A percentile compares a stretch with the other conserved stretches of the same genome.
Evolutionary conservation across 2,797 vertebrate species (phyloP).

Genomic region (Vireo griseus): DNA sequence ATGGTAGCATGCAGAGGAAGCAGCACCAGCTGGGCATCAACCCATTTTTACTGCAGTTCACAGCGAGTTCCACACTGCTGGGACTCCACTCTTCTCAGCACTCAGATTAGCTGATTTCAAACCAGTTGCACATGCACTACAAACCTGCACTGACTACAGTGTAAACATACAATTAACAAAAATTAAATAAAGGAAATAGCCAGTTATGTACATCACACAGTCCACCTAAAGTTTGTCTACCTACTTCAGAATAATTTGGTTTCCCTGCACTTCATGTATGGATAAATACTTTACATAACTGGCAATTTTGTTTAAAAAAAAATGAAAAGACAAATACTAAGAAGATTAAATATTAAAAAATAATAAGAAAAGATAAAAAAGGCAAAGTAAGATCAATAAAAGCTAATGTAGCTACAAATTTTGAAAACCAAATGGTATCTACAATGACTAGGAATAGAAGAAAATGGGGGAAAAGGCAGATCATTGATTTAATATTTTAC

Average conservation of each 20-base stretch:
- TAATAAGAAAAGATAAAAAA: not conserved
- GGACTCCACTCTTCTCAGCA: not conserved
- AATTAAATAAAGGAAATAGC: not conserved
- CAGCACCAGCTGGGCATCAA: not conserved
- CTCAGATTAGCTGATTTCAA: not conserved
- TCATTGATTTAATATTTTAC: not conserved
- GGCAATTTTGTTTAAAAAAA: not conserved
- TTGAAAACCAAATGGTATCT: not conserved
- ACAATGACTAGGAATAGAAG: not conserved
- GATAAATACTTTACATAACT: not conserved
- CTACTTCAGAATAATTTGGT: not conserved
- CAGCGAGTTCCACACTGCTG: not conserved
- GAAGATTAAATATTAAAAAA: not conserved
- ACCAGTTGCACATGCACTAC: not conserved
- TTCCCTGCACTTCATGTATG: not conserved
- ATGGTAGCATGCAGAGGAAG: fast-evolving
- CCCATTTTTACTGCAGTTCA: not conserved
- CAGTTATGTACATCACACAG: not conserved
- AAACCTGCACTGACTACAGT: not conserved
- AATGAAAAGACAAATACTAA: not conserved
- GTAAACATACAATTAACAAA: not conserved
- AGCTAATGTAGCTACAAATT: not conserved
- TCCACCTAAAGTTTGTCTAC: not conserved
- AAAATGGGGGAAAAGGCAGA: fast-evolving
- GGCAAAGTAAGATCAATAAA: not conserved